Evolutionary conservation across 2,888 invertebrate species (phyloP), one percentile per base, ranked within the genome.

Genomic region (Fragum sueziense): DNA sequence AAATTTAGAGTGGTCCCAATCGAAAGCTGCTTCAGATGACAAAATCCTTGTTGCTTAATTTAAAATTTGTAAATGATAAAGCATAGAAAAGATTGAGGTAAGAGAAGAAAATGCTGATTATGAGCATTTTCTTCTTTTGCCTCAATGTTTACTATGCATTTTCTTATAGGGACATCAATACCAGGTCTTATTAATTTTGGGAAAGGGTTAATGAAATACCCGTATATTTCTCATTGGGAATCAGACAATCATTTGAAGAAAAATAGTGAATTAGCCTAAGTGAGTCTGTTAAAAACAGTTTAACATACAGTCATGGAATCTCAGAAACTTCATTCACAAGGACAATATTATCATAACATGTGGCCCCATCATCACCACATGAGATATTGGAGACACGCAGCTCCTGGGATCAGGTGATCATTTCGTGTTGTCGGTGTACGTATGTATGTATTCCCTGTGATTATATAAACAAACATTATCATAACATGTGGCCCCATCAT

Each of bases 331-430:
- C 59, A 61, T 59, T 34, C 71, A 22, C 71, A 41, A n/a, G 61
- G 71, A 29, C 57, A 71, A 20, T 71, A 71, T 59, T 71, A 59
- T 34, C 59, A 22, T 20, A 34, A 17, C n/a, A 29, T 71, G 25
- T 71, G 71, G 71, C 59, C 57, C n/a, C 61, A 59, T 17, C 61
- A 37, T 25, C 41, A 37, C 14, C 41, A 71, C 14, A 59, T 71
- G 71, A 71, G 59, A 61, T 61, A 27, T 29, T 71, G 71, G 71
- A 25, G 59, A 70, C 70, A 54, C 34, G 7, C 70, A 25, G 29
- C 33, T 11, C 14, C 31, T 4, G 70, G 57, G 34, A 34, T 41
- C 14, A 70, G 70, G 70, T 70, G 54, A 70, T 25, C 70, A 31
- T 31, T 54, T 34, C 52, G 25, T 41, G 34, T 27, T 22, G 47